These are phyloP conservation scores for Agonopterix subpropinquella DNA, from an alignment of 2,888 invertebrate genomes.

Conservation along the genomic window DNA sequence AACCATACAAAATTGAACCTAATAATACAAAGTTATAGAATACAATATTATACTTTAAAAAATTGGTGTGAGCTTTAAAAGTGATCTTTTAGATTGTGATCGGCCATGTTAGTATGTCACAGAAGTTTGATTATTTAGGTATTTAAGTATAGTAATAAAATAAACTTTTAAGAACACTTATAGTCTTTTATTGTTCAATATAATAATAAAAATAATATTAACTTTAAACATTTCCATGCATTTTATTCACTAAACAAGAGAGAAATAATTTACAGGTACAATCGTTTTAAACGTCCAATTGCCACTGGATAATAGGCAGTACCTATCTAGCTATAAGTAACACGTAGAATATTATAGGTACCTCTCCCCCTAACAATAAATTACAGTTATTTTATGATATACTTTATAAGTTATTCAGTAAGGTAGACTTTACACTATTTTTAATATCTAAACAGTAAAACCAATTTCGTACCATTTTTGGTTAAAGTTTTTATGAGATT, in stretches of 20 bases:
- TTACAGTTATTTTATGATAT: neutral
- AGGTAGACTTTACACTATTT: no score
- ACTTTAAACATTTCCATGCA: constrained; percentile 6
- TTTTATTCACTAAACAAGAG: constrained; percentile 16
- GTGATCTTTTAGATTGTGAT: no score
- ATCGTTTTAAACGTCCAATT: constrained; percentile 8
- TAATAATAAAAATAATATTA: constrained; percentile 22
- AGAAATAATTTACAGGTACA: constrained; percentile 31
- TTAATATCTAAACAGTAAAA: no score
- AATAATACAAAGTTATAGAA: no score
- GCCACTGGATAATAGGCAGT: neutral
- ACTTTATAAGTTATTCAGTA: no score
- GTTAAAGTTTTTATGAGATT: no score
- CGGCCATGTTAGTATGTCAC: no score
- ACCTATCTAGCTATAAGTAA: constrained; percentile 19
- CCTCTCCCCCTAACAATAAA: constrained; percentile 38
- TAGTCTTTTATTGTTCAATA: constrained; percentile 12
- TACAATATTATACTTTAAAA: no score
- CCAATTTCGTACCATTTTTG: no score
- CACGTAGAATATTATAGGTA: constrained; percentile 28
- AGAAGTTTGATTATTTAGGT: neutral
- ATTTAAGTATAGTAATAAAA: neutral
- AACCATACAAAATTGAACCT: no score
- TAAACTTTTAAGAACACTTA: constrained; percentile 11
- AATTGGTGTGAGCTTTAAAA: no score